Base-by-base conservation (phyloP, 2,888 invertebrate species). In the Synergus japonicus region DNA sequence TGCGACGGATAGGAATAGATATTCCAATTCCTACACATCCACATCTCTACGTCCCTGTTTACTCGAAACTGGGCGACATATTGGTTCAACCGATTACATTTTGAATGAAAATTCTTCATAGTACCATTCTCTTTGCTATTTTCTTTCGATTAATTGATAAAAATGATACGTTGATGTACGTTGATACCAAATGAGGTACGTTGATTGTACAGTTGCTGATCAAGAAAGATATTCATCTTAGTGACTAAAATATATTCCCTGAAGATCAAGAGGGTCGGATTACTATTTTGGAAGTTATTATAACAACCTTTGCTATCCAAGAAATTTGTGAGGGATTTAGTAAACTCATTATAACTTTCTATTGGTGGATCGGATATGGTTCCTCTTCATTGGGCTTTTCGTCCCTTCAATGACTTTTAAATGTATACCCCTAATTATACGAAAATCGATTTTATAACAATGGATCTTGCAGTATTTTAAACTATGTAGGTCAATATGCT, bases 1-100 rank as follows among this genome's bases (percentile, higher is more conserved):
- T 84, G 82, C 76, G 79, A 77, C 79, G 76, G 78, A 80, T 81
- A 73, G n/a, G 49, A 73, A 49, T 73, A 54, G 29, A 73, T 73
- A 66, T 66, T 66, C n/a, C 73, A 29, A 49, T 15, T 22, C 15
- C 8, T 15, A 44, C 49, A 29, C 49, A 49, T 15, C 8, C 60
- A 18, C 54, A 54, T 15, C 0, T 9, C 4, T n/a, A n/a, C 3
- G 5, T 54, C 18, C 2, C 22, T 22, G 49, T 29, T 69, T 49
- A 37, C 15, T 29, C 15, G 49, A 29, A 49, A n/a, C 43, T 41
- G 4, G 49, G 37, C n/a, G 49, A 49, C n/a, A 54, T 29, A 69
- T 49, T 29, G n/a, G 29, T 37, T 22, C 15, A 15, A 49, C 46
- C 9, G 4, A 54, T 66, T 46, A 29, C 18, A 15, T n/a, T 15